Conservation (phyloP, 2,797 vertebrate species). For the Nyctibius grandis region DNA sequence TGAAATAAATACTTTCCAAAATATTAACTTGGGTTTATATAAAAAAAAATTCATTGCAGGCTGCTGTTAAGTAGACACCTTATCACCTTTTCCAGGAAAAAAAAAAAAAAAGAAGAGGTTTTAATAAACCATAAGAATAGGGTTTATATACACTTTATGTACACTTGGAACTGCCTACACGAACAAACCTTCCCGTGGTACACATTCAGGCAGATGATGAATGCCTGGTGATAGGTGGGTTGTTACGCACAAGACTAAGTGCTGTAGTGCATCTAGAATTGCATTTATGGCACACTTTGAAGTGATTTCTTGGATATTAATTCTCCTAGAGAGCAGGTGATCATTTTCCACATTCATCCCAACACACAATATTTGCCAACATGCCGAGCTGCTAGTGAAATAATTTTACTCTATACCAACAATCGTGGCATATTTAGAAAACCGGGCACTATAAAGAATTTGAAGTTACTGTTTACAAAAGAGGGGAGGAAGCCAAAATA, state of each 20-base stretch:
- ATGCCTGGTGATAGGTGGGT: neutral
- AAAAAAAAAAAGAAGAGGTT: neutral
- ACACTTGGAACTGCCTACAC: neutral
- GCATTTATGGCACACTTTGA: constrained; percentile 3
- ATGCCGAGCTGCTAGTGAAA: neutral
- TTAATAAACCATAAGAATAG: neutral
- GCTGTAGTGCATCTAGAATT: neutral
- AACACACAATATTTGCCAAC: neutral
- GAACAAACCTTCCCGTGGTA: neutral
- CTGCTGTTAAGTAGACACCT: neutral
- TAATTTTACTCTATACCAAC: neutral
- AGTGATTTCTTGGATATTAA: constrained; percentile 33
- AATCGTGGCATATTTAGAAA: neutral
- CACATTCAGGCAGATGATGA: neutral
- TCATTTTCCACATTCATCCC: neutral
- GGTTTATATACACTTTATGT: neutral
- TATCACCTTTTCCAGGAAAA: neutral
- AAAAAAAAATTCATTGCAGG: neutral
- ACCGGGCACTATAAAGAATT: neutral
- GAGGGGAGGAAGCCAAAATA: neutral
- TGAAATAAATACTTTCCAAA: neutral
- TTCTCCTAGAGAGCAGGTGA: neutral
- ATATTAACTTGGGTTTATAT: neutral
- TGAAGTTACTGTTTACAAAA: neutral
- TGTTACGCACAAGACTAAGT: constrained; percentile 18